Conservation (phyloP, 2,797 vertebrate species). For the Enteromius treurensis region DNA sequence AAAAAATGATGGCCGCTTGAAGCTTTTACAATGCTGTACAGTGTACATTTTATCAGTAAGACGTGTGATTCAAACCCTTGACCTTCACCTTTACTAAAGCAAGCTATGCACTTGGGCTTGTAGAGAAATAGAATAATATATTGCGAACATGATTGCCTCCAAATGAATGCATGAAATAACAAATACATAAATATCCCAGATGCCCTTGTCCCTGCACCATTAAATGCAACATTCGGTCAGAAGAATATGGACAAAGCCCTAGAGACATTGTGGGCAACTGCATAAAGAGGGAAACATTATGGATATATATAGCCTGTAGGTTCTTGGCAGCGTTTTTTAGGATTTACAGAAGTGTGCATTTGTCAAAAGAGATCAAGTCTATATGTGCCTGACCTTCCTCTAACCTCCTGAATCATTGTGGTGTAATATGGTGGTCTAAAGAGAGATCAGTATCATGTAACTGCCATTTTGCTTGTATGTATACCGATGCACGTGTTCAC, state of each 20-base stretch:
- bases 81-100: neutral
- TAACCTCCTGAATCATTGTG: constrained; percentile 15
- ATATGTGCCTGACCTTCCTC: constrained; percentile 9
- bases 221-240: constrained; percentile 27
- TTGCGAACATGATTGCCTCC: neutral
- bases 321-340: constrained; percentile 20
- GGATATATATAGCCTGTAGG: constrained; percentile 29
- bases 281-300: constrained; percentile 18
- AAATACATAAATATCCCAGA: constrained; percentile 30
- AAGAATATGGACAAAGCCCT: constrained; percentile 3
- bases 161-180: constrained; percentile 31
- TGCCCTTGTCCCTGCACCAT: neutral
- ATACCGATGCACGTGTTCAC: neutral
- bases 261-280: neutral
- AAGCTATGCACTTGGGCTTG: neutral
- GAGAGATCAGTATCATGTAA: constrained; percentile 25
- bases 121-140: constrained; percentile 1
- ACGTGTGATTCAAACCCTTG: neutral
- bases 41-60: neutral
- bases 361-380: constrained; percentile 34
- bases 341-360: constrained; percentile 27
- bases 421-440: constrained; percentile 19
- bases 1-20: too few species aligned
- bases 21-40: neutral
- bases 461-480: constrained; percentile 3